Conservation (phyloP, 2,888 invertebrate species). For the Eudemis profundana region DNA sequence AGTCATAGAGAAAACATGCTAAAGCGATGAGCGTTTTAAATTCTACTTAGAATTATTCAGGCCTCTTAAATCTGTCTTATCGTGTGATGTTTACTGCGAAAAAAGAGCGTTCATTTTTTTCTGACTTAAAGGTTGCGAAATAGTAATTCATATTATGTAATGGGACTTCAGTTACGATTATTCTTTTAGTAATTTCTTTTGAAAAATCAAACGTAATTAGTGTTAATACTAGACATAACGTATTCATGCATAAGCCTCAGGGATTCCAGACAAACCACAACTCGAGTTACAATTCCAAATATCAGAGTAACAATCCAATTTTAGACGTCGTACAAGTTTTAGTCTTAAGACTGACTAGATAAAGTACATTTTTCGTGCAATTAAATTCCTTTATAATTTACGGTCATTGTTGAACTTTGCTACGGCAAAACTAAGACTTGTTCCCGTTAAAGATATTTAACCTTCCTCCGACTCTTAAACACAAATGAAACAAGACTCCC, state of each 20-base stretch:
- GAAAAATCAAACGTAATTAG: neutral
- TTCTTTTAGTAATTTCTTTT: neutral
- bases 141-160: too few relatives aligned
- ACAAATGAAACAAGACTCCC: conserved; percentile 17
- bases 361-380: neutral
- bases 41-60: too few relatives aligned
- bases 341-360: neutral
- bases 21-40: too few relatives aligned
- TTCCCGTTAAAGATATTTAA: conserved; percentile 16
- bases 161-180: too few relatives aligned
- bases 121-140: too few relatives aligned
- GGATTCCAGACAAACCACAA: neutral
- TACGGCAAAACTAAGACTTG: neutral
- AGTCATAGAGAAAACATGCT: too few relatives aligned
- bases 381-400: neutral
- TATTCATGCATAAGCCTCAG: neutral
- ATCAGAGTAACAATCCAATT: neutral
- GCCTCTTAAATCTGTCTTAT: too few relatives aligned
- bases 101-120: too few relatives aligned
- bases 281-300: neutral
- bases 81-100: too few relatives aligned
- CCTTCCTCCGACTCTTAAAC: conserved; percentile 1
- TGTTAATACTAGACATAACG: neutral
- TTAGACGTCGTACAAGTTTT: neutral
- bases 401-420: neutral